Percentiles rank a stretch among this genome's conserved stretches.
phyloP scores from a whole-genome alignment of 2,113 vertebrate genomes.

The Hippocampus barbouri region DNA sequence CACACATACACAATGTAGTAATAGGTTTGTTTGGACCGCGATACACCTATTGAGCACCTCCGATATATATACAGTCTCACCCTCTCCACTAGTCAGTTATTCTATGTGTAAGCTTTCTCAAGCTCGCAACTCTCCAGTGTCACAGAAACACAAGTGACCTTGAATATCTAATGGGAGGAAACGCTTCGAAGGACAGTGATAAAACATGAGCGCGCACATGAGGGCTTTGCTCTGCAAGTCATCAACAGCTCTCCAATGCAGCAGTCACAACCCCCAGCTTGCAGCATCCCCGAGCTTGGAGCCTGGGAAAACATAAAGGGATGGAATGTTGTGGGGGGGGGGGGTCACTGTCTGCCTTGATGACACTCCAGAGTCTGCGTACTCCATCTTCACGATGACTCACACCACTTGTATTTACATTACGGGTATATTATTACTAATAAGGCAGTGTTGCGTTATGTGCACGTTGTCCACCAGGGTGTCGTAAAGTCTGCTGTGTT shows the following conservation, averaged over 20 bases:
- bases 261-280: slow-evolving; percentile 59
- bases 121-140: slow-evolving; percentile 19
- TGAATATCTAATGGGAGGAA: slow-evolving; percentile 52
- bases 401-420: slow-evolving; percentile 44
- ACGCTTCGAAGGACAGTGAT: slow-evolving; percentile 44
- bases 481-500: slow-evolving; percentile 10
- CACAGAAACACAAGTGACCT: slow-evolving; percentile 42
- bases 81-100: slow-evolving; percentile 1
- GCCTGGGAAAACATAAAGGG: slow-evolving; percentile 69
- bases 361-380: slow-evolving; percentile 63
- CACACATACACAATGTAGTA: too few relatives aligned
- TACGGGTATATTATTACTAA: slow-evolving; percentile 23
- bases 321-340: slow-evolving; percentile 61
- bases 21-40: background rate
- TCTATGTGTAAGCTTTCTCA: slow-evolving; percentile 28
- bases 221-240: slow-evolving; percentile 61
- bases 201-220: slow-evolving; percentile 53
- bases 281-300: slow-evolving; percentile 36
- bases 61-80: background rate
- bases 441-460: slow-evolving; percentile 19
- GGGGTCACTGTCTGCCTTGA: slow-evolving; percentile 56
- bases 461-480: background rate
- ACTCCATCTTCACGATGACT: slow-evolving; percentile 38
- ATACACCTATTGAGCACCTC: background rate
- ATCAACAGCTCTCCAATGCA: slow-evolving; percentile 60